Base-by-base conservation (phyloP, 2,888 invertebrate species). In the Netelia melanura region DNA sequence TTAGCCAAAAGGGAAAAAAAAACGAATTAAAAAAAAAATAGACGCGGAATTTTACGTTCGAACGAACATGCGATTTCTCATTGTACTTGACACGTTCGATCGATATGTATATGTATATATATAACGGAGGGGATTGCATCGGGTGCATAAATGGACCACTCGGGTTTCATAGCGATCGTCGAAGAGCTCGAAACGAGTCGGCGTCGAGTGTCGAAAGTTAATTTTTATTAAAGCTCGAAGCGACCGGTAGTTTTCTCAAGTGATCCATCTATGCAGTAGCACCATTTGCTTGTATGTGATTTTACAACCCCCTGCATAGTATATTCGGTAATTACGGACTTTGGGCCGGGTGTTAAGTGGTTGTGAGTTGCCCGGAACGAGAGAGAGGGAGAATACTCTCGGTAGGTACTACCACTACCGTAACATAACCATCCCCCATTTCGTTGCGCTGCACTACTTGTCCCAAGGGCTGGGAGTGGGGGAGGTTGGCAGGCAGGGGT, bases 241-340 rank as follows among this genome's bases (percentile, higher is more conserved):
- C 30, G 30, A 30, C 30, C 30, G 30, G 30, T 30, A 30, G 30
- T 30, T 30, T 5, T 30, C 30, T 30, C 30, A 30, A 30, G 30
- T 30, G 30, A 30, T 30, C 30, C 30, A 30, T 30, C 30, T 30
- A 30, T 30, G 30, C 30, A 30, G 30, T 30, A 30, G 30, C 30
- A 30, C 30, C 30, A 3, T 30, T 30, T 5, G 30, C 30, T 6
- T n/a, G 48, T 64, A 5, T 25, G 5, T 38, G 21, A 6, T 65
- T 6, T 54, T 54, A 9, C n/a, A 38, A 21, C 30, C 6, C 44
- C 17, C 25, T 56, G 48, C 14, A 21, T 67, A 44, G 61, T 78
- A 56, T 74, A 81, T 84, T 84, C 81, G 77, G 64, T 84, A 84
- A 84, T 81, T 81, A 81, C 68, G 67, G 54, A 56, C 74, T 70